A percentile compares a stretch with the other conserved stretches of the same genome.
Conservation (phyloP, 2,113 vertebrate genomes). For the Sula dactylatra region DNA sequence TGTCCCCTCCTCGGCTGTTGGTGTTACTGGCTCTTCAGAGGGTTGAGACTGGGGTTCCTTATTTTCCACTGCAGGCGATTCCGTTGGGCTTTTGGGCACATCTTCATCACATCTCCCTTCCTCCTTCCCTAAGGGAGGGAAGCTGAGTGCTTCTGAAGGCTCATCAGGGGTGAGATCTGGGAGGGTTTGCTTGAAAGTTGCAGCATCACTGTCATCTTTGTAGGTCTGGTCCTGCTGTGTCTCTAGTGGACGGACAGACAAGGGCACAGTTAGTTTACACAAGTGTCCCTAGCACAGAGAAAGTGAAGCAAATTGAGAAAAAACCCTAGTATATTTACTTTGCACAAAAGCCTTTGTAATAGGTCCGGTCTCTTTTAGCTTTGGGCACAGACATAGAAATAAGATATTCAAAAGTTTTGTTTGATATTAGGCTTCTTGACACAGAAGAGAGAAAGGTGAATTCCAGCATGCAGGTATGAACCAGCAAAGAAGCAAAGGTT, state of each 20-base stretch:
- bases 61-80: slow-evolving; percentile 47
- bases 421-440: background rate
- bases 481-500: background rate
- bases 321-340: background rate
- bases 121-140: slow-evolving; percentile 74
- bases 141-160: slow-evolving; percentile 83
- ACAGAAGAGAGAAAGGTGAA: background rate
- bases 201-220: slow-evolving; percentile 88
- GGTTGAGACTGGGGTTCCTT: slow-evolving; percentile 68
- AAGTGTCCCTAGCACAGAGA: background rate
- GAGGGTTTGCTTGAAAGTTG: slow-evolving; percentile 92
- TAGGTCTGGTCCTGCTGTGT: slow-evolving; percentile 76
- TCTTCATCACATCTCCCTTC: slow-evolving; percentile 69
- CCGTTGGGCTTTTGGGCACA: slow-evolving; percentile 47
- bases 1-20: slow-evolving; percentile 75
- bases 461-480: background rate
- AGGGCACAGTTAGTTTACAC: background rate
- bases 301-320: background rate
- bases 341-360: background rate
- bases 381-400: background rate
- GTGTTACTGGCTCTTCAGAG: slow-evolving; percentile 59
- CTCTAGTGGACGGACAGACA: slow-evolving; percentile 74
- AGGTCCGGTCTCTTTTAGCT: background rate
- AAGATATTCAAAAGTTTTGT: background rate
- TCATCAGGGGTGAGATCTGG: slow-evolving; percentile 93